These are phyloP conservation scores for Phycodurus eques DNA, from an alignment of 2,113 vertebrate genomes.

Conservation along the genomic window DNA sequence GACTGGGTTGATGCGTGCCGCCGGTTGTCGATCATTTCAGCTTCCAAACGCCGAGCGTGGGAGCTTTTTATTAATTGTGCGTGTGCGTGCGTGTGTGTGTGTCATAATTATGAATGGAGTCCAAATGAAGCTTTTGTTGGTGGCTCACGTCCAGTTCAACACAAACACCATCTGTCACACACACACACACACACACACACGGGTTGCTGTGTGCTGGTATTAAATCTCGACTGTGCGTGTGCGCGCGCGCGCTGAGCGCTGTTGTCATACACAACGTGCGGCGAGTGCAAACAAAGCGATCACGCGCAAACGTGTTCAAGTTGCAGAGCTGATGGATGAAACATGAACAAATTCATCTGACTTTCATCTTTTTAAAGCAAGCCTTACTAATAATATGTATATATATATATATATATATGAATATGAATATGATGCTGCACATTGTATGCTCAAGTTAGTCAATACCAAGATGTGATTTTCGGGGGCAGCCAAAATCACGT, in stretches of 20 bases:
- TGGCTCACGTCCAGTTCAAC: conserved; percentile 37
- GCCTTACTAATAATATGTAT: not conserved
- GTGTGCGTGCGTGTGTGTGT: conserved; percentile 11
- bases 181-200: conserved; percentile 22
- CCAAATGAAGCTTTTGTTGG: conserved; percentile 23
- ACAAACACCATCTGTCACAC: conserved; percentile 58
- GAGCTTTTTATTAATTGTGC: not conserved
- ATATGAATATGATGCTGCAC: not conserved
- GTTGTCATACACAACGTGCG: conserved; percentile 54
- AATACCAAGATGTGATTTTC: too few relatives aligned
- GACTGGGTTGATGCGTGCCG: too few relatives aligned
- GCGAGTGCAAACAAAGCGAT: conserved; percentile 42
- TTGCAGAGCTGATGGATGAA: not conserved
- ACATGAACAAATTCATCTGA: not conserved
- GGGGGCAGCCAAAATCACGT: too few relatives aligned
- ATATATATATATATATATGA: not conserved
- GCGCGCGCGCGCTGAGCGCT: conserved; percentile 31
- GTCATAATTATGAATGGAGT: conserved; percentile 9
- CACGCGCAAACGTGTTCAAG: not conserved
- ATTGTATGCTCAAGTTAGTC: too few relatives aligned
- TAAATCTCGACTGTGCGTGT: conserved; percentile 9
- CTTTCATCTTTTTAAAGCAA: not conserved
- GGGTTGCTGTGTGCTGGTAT: conserved; percentile 20
- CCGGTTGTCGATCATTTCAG: too few relatives aligned
- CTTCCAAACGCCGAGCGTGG: too few relatives aligned